phyloP scores from a whole-genome alignment of 2,113 vertebrate genomes.

The Chlorodrepanis virens region DNA sequence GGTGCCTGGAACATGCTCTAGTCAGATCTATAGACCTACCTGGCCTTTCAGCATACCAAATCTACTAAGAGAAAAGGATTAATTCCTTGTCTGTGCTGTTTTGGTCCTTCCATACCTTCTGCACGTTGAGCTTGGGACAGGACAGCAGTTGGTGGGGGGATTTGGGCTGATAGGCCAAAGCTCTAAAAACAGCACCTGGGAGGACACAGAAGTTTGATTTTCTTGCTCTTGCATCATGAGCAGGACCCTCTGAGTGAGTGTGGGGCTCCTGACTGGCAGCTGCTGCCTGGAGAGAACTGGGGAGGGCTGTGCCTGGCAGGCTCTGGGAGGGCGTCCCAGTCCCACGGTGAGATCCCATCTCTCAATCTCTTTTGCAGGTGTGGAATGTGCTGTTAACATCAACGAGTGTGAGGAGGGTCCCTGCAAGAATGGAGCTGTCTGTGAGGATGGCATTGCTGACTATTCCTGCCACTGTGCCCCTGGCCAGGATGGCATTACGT shows the following conservation, averaged over 20 bases:
- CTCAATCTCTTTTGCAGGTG: conserved; percentile 72
- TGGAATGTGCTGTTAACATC: conserved; percentile 83
- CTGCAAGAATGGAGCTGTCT: conserved; percentile 86
- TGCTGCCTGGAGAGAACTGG: not conserved
- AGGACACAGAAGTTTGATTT: not conserved
- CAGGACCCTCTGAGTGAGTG: not conserved
- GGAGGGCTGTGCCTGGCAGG: not conserved
- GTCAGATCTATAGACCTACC: not conserved
- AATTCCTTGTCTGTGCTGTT: not conserved
- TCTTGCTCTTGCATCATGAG: not conserved
- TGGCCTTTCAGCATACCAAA: not conserved
- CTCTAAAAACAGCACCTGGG: not conserved
- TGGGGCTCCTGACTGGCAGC: not conserved
- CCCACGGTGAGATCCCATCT: not conserved
- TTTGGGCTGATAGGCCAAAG: not conserved
- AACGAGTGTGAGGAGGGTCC: conserved; percentile 88
- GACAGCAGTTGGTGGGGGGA: not conserved
- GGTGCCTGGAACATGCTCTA: not conserved
- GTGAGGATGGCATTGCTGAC: conserved; percentile 80
- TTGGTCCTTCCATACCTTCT: not conserved
- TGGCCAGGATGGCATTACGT: conserved; percentile 66
- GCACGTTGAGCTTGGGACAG: not conserved
- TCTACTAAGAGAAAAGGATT: not conserved
- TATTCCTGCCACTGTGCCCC: conserved; percentile 83
- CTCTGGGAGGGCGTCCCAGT: not conserved